phyloP scores from a whole-genome alignment of 2,888 invertebrate species.

The Leptopilina syphax region DNA sequence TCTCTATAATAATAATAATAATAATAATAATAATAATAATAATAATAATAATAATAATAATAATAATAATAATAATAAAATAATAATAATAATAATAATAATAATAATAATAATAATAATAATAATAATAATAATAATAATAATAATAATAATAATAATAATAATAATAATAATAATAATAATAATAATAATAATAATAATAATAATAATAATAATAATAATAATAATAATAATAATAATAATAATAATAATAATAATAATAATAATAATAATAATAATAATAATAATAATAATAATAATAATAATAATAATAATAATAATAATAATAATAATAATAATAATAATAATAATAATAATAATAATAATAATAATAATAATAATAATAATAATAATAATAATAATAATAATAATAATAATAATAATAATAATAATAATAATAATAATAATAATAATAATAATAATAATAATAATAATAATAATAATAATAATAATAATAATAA shows the following conservation, averaged over 20 bases:
- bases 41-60: background rate
- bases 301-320: too few relatives aligned
- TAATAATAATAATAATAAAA: background rate
- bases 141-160: too few relatives aligned
- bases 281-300: background rate
- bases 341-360: too few relatives aligned
- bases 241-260: too few relatives aligned
- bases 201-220: too few relatives aligned
- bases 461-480: too few relatives aligned
- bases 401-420: background rate
- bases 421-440: background rate
- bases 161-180: too few relatives aligned
- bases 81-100: slow-evolving; percentile 7
- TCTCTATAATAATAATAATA: background rate
- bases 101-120: background rate
- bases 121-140: too few relatives aligned
- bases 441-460: too few relatives aligned
- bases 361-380: too few relatives aligned
- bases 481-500: background rate
- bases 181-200: background rate
- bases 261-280: slow-evolving; percentile 13
- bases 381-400: background rate
- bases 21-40: too few relatives aligned
- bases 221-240: background rate
- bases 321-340: background rate